These are phyloP conservation scores for Dromococcyx pavoninus DNA, from an alignment of 2,797 vertebrate genomes.

Conservation along the genomic window DNA sequence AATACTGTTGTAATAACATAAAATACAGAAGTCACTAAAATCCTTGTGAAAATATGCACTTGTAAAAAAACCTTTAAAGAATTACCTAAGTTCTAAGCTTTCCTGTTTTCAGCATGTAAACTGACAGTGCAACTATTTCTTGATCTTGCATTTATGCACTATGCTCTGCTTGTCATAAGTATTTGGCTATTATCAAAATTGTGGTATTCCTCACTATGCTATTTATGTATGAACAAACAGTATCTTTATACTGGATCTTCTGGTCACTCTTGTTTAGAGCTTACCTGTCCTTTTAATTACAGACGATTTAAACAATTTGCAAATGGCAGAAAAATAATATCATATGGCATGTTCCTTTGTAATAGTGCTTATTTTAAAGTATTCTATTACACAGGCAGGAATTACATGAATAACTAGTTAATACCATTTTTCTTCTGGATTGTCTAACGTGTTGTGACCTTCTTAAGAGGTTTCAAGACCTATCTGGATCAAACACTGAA, in stretches of 20 bases:
- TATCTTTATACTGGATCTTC: neutral
- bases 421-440: neutral
- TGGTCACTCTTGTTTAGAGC: neutral
- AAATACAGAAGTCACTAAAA: neutral
- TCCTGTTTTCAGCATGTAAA: neutral
- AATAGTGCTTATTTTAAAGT: neutral
- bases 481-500: neutral
- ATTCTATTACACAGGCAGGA: neutral
- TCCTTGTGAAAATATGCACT: neutral
- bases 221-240: neutral
- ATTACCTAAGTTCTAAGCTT: neutral
- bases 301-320: neutral
- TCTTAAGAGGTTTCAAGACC: neutral
- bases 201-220: neutral
- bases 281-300: neutral
- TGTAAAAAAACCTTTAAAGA: neutral
- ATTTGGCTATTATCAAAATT: neutral
- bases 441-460: neutral
- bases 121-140: neutral
- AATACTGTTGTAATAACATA: neutral
- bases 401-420: neutral
- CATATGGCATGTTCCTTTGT: neutral
- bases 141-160: neutral
- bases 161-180: neutral
- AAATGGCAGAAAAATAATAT: neutral